Evolutionary conservation across 2,888 invertebrate species (phyloP).

Genomic region (Heteropelma amictum): DNA sequence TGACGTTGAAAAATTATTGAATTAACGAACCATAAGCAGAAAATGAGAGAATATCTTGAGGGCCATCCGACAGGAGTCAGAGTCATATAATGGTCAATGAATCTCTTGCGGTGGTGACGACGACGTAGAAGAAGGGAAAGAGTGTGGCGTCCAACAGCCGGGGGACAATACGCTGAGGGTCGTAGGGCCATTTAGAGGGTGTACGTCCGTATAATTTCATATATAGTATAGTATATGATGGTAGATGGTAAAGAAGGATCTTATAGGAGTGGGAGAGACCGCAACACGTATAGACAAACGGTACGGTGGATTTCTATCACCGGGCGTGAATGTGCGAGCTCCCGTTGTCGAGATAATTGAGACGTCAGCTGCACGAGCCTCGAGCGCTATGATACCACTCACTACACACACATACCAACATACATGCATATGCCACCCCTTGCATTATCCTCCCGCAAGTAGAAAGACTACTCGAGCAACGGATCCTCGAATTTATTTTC

Average conservation of each 20-base stretch:
- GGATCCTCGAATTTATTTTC: background rate
- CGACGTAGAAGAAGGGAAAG: constrained; percentile 28
- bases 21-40: background rate
- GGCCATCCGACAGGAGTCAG: constrained; percentile 68
- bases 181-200: constrained; percentile 58
- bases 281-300: constrained; percentile 32
- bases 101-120: constrained; percentile 59
- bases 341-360: constrained; percentile 75
- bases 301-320: constrained; percentile 59
- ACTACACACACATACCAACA: constrained; percentile 12
- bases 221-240: background rate
- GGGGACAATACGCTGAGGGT: constrained; percentile 72
- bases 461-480: background rate
- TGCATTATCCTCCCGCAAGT: background rate
- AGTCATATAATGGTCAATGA: constrained; percentile 66
- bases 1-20: background rate
- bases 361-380: constrained; percentile 76
- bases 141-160: constrained; percentile 69
- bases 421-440: constrained; percentile 4
- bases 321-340: constrained; percentile 72
- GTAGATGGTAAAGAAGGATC: constrained; percentile 14
- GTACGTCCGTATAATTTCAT: background rate
- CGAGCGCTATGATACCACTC: constrained; percentile 67
- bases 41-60: constrained; percentile 36
- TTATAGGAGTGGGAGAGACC: constrained; percentile 2